A percentile compares a stretch with the other conserved stretches of the same genome.
Conservation (phyloP, 2,797 vertebrate species). For the Enteromius anoplus region DNA sequence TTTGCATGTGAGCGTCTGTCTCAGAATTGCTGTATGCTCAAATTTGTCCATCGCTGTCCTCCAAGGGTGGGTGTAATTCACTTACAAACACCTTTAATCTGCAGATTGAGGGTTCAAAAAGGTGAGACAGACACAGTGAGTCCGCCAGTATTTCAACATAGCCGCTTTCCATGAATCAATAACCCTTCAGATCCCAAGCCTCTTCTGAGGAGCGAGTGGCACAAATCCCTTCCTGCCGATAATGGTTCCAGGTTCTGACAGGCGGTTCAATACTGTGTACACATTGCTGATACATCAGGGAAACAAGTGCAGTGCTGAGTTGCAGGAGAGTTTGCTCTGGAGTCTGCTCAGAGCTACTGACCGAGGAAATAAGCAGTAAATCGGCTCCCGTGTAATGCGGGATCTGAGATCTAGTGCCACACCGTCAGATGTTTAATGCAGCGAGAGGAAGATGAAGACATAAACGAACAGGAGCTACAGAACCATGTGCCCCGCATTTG, state of each 20-base stretch:
- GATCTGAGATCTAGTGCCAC: constrained; percentile 14
- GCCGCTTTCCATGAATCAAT: constrained; percentile 63
- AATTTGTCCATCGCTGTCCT: neutral
- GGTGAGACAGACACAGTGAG: constrained; percentile 49
- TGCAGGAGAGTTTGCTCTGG: constrained; percentile 31
- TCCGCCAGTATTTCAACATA: constrained; percentile 44
- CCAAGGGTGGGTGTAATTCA: constrained; percentile 43
- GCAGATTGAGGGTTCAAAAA: constrained; percentile 42
- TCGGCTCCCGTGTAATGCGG: constrained; percentile 15
- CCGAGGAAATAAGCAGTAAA: constrained; percentile 46
- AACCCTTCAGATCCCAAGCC: constrained; percentile 68
- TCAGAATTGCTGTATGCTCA: constrained; percentile 36
- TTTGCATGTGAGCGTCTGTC: constrained; percentile 11
- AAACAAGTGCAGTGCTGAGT: constrained; percentile 35
- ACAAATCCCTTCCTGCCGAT: constrained; percentile 63
- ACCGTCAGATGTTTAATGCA: constrained; percentile 32
- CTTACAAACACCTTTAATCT: constrained; percentile 48
- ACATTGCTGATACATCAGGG: constrained; percentile 37
- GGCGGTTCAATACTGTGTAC: constrained; percentile 39
- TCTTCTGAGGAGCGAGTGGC: constrained; percentile 63
- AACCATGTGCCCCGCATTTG: neutral
- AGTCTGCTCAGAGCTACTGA: constrained; percentile 33
- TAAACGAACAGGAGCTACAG: constrained; percentile 17
- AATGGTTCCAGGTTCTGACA: constrained; percentile 46
- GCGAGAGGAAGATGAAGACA: constrained; percentile 35